phyloP scores from a whole-genome alignment of 1,140 invertebrate species.

The Rhopalosiphum padi region DNA sequence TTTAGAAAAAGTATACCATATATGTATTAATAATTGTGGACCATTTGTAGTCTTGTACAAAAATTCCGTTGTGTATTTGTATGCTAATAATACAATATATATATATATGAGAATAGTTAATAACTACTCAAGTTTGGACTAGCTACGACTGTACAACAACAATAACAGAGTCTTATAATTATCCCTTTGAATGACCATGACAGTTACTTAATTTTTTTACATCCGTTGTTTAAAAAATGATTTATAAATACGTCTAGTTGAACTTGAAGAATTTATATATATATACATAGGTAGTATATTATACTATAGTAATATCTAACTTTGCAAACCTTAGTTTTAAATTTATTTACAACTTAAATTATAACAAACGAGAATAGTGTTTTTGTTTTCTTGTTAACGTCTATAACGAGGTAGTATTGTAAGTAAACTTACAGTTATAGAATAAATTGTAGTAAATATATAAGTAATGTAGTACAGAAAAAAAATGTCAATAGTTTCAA shows the following conservation, averaged over 20 bases:
- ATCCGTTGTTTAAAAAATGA: background rate
- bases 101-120: background rate
- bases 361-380: background rate
- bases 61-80: background rate
- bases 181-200: background rate
- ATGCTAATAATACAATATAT: background rate
- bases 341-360: background rate
- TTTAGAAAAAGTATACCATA: background rate
- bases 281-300: background rate
- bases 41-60: background rate
- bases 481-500: background rate
- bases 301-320: background rate
- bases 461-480: background rate
- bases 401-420: background rate
- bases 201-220: background rate
- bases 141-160: background rate
- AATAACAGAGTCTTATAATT: background rate
- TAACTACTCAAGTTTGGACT: background rate
- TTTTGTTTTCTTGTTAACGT: background rate
- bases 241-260: background rate
- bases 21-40: no score
- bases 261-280: background rate
- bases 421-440: background rate
- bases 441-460: background rate
- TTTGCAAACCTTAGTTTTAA: background rate